Base-by-base conservation (phyloP, 2,888 invertebrate genomes). In the Microdon myrmicae region DNA sequence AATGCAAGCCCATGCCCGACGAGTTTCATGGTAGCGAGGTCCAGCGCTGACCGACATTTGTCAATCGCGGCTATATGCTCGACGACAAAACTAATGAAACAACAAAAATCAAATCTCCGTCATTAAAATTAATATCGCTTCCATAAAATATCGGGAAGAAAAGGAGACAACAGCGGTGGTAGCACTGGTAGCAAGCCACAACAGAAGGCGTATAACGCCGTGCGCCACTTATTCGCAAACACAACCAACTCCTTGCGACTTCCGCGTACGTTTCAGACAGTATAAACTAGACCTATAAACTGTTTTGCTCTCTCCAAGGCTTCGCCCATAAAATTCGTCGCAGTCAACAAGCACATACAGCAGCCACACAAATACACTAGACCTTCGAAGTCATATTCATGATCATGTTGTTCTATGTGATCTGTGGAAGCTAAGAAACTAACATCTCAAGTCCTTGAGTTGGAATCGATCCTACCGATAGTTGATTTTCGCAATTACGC, bases 401-500 rank as follows among this genome's bases (percentile, higher is more conserved):
- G 19, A 9, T 19, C 14, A 16, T 29, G 17, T 25, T 25, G 32
- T 25, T 41, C 49, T 16, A 43, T 48, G 35, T 47, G 34, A 58
- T 38, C 41, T 48, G 41, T 29, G 55, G 35, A 29, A 47, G n/a
- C n/a, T 48, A 41, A 34, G 34, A 44, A 29, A 35, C 49, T 43
- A 49, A 49, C 20, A 29, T 14, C 17, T 43, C 12, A 26, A 54
- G 25, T 22, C 29, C 34, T 29, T 38, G n/a, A 20, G 14, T 34
- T 23, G 39, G 31, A 45, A 59, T 31, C 45, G 53, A 59, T 59
- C 34, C 59, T 10, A 51, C 45, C 45, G 51, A 45, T 53, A 59
- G 45, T 59, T 59, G 39, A 59, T 31, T 51, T 49, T 59, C 22
- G 39, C 45, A 59, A 59, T 59, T 53, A 59, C 39, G 39, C 51